phyloP scores from a whole-genome alignment of 2,113 vertebrate species.

The Orthochromis malagaraziensis region DNA sequence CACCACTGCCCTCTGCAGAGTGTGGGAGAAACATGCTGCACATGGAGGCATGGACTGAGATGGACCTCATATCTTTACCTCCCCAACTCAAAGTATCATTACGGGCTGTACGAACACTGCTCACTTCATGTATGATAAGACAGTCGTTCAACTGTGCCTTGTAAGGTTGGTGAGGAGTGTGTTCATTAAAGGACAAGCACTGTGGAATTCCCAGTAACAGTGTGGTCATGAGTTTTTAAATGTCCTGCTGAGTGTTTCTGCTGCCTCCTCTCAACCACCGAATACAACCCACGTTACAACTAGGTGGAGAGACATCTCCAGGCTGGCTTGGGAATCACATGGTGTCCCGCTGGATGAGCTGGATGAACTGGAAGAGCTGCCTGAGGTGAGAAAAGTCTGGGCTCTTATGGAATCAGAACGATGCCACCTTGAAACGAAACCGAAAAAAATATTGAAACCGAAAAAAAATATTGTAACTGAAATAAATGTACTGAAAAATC shows the following conservation, averaged over 20 bases:
- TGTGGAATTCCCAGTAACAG: accelerated
- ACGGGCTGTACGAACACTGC: accelerated
- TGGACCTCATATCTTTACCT: not conserved
- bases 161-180: not conserved
- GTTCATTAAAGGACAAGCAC: not conserved
- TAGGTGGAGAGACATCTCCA: accelerated
- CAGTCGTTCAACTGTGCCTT: accelerated
- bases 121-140: not conserved
- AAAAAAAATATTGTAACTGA: too few species aligned
- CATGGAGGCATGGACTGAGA: not conserved
- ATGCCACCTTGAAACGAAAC: too few species aligned
- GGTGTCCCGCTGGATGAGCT: not conserved
- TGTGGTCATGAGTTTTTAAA: not conserved
- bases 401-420: too few species aligned
- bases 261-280: accelerated
- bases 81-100: accelerated
- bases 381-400: not conserved
- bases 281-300: accelerated
- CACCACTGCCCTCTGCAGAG: not conserved
- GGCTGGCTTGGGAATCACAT: not conserved
- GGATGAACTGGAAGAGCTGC: not conserved
- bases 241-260: not conserved
- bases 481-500: too few species aligned
- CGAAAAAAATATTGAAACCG: too few species aligned
- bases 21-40: not conserved